Conservation (phyloP, 2,888 invertebrate genomes). For the Tillus elongatus region DNA sequence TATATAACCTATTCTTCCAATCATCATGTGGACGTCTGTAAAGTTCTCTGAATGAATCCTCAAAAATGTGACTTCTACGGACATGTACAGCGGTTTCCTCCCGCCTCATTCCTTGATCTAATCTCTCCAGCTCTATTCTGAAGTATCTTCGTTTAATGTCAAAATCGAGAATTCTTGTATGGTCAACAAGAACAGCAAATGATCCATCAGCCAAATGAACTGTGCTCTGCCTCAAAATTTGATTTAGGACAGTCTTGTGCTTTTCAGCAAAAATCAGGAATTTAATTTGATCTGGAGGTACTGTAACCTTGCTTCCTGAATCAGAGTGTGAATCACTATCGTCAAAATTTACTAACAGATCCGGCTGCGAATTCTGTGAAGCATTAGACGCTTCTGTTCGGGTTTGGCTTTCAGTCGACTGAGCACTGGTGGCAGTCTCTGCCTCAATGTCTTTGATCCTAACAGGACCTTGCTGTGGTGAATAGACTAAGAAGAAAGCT, state of each 20-base stretch:
- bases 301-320: conserved; percentile 17
- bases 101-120: conserved; percentile 68
- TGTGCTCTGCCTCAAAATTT: conserved; percentile 73
- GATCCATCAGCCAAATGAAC: conserved; percentile 76
- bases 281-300: conserved; percentile 54
- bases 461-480: conserved; percentile 47
- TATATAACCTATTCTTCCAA: conserved; percentile 88
- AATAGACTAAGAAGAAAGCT: conserved; percentile 83
- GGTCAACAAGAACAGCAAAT: conserved; percentile 78
- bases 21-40: conserved; percentile 74
- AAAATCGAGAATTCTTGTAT: conserved; percentile 79
- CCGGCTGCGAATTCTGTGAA: not conserved
- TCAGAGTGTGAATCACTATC: conserved; percentile 11
- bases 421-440: conserved; percentile 9
- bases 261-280: conserved; percentile 80
- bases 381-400: conserved; percentile 5
- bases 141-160: conserved; percentile 83
- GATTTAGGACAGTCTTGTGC: conserved; percentile 79
- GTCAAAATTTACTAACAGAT: conserved; percentile 5
- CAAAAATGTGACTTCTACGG: conserved; percentile 72
- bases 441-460: conserved; percentile 20
- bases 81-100: conserved; percentile 85
- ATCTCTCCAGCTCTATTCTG: conserved; percentile 73
- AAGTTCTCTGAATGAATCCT: conserved; percentile 80
- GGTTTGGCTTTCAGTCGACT: conserved; percentile 3